Conservation (phyloP, 2,888 invertebrate species). For the Cheilosia variabilis region DNA sequence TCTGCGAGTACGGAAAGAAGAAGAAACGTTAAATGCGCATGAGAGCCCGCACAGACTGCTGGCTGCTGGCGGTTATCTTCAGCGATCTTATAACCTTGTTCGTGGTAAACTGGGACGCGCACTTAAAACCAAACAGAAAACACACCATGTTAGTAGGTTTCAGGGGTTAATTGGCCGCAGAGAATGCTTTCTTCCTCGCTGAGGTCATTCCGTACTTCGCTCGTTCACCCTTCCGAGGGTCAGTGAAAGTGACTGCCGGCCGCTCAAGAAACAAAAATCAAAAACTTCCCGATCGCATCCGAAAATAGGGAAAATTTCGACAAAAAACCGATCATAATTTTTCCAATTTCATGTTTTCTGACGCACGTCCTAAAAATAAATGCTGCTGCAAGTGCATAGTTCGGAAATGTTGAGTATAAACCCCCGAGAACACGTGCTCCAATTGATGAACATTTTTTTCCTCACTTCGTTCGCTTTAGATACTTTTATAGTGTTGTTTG, state of each 20-base stretch:
- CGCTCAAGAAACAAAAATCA: constrained; percentile 5
- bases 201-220: constrained; percentile 5
- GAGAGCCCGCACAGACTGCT: constrained; percentile 45
- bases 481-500: constrained; percentile 33
- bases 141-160: constrained; percentile 27
- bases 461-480: constrained; percentile 1
- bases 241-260: constrained; percentile 16
- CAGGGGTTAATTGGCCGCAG: constrained; percentile 23
- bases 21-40: neutral
- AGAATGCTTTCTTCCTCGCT: constrained; percentile 20
- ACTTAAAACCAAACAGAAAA: constrained; percentile 29
- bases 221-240: constrained; percentile 28
- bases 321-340: constrained; percentile 45
- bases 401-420: constrained; percentile 22
- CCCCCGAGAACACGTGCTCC: constrained; percentile 56
- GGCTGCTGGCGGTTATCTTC: constrained; percentile 31
- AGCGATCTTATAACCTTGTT: constrained; percentile 55
- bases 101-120: constrained; percentile 38
- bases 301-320: constrained; percentile 50
- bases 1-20: constrained; percentile 1
- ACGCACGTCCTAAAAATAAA: constrained; percentile 54
- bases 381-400: constrained; percentile 47
- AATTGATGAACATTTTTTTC: constrained; percentile 10
- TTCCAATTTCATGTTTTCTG: constrained; percentile 46
- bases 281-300: constrained; percentile 7